Conservation (phyloP, 2,888 invertebrate species). For the Zelleria hepariella region DNA sequence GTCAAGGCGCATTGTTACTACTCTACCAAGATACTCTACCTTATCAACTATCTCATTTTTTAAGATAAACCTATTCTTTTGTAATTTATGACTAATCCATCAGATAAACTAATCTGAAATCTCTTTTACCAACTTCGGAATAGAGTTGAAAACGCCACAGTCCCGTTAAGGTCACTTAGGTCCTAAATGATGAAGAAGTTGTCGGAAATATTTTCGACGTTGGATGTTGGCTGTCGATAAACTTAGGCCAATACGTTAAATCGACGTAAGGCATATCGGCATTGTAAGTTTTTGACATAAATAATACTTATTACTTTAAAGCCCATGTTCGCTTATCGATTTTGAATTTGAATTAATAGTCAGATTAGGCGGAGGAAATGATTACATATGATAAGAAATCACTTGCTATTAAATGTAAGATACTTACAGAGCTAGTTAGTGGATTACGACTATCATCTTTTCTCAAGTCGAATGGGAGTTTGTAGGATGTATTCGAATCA, state of each 20-base stretch:
- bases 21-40: conserved; percentile 20
- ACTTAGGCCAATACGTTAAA: conserved; percentile 55
- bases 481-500: too few species aligned
- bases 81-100: conserved; percentile 23
- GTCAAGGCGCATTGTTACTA: not conserved
- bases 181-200: conserved; percentile 22
- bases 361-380: not conserved
- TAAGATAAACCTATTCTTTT: conserved; percentile 43
- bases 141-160: conserved; percentile 28
- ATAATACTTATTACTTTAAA: not conserved
- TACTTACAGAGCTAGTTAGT: not conserved
- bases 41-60: conserved; percentile 58
- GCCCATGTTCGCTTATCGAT: not conserved
- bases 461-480: too few species aligned
- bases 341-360: not conserved
- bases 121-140: conserved; percentile 20
- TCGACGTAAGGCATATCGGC: conserved; percentile 38
- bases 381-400: not conserved
- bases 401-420: not conserved
- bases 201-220: conserved; percentile 21
- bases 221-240: conserved; percentile 41
- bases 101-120: not conserved
- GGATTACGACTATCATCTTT: too few species aligned
- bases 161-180: conserved; percentile 20
- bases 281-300: conserved; percentile 7